Conservation (phyloP, 30 jellyfish, hydroid and myxozoan species). For the Hydractinia echinata region DNA sequence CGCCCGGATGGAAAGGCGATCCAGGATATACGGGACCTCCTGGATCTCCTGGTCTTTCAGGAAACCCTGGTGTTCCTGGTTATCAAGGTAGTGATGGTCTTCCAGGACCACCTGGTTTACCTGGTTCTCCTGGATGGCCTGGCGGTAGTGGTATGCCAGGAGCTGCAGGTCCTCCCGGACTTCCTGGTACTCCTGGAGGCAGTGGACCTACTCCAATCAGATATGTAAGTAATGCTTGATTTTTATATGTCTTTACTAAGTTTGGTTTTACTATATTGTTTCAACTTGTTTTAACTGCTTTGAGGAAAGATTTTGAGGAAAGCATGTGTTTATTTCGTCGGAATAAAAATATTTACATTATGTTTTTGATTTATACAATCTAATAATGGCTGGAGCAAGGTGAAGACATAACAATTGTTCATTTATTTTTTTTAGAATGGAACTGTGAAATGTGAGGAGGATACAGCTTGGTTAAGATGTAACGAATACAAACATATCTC, state of each 20-base stretch:
- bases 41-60: slow-evolving; percentile 91
- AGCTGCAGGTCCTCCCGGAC: slow-evolving; percentile 98
- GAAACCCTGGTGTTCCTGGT: slow-evolving; percentile 97
- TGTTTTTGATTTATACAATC: neutral
- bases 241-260: neutral
- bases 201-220: slow-evolving; percentile 99
- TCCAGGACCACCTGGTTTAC: slow-evolving; percentile 97
- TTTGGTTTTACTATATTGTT: neutral
- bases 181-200: slow-evolving; percentile 97
- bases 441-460: slow-evolving; percentile 99
- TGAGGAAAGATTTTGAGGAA: no score
- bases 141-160: slow-evolving; percentile 99
- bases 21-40: slow-evolving; percentile 93
- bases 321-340: no score
- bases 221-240: slow-evolving; percentile 63
- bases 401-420: neutral
- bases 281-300: neutral
- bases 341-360: neutral
- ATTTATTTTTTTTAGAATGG: slow-evolving; percentile 70
- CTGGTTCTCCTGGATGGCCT: slow-evolving; percentile 99
- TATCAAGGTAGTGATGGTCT: slow-evolving; percentile 95
- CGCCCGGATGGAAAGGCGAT: slow-evolving; percentile 96
- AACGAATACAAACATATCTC: slow-evolving; percentile 94
- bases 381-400: neutral
- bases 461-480: slow-evolving; percentile 99